Percentiles rank a stretch among this genome's conserved stretches.
Evolutionary conservation across 2,797 vertebrate genomes (phyloP).

Genomic region (Mormyrus hasselquistii): DNA sequence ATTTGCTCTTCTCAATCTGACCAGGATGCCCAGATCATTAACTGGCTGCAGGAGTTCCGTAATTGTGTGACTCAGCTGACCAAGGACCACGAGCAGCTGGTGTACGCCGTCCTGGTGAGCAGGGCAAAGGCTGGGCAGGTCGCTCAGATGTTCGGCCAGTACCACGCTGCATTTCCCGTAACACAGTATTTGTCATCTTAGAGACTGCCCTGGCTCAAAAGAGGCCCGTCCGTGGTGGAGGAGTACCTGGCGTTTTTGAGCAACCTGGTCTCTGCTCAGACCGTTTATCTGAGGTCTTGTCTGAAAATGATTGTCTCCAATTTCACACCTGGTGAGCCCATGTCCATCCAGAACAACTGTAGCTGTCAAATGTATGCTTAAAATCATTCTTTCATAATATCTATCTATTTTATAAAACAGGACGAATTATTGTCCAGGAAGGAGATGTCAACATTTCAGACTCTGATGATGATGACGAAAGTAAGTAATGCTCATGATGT

Average conservation of each 20-base stretch:
- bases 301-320: constrained; percentile 79
- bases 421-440: constrained; percentile 74
- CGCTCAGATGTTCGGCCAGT: background rate
- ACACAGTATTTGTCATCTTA: constrained; percentile 36
- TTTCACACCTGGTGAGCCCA: constrained; percentile 71
- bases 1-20: background rate
- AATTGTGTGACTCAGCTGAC: constrained; percentile 71
- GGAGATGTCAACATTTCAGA: constrained; percentile 84
- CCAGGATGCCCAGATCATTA: constrained; percentile 90
- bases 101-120: constrained; percentile 77
- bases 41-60: constrained; percentile 86
- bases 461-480: constrained; percentile 88
- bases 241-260: constrained; percentile 88
- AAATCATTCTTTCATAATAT: background rate
- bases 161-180: background rate
- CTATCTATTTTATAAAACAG: constrained; percentile 49
- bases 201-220: constrained; percentile 78
- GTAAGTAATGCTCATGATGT: constrained; percentile 57
- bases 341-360: background rate
- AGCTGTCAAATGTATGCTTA: background rate
- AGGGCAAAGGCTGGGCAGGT: background rate
- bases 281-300: constrained; percentile 80
- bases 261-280: constrained; percentile 94
- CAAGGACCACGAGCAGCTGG: constrained; percentile 85
- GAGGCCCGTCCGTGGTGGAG: constrained; percentile 78